A percentile compares a stretch with the other conserved stretches of the same genome.
Evolutionary conservation across 2,888 invertebrate genomes (phyloP).

Genomic region (Muscina levida): DNA sequence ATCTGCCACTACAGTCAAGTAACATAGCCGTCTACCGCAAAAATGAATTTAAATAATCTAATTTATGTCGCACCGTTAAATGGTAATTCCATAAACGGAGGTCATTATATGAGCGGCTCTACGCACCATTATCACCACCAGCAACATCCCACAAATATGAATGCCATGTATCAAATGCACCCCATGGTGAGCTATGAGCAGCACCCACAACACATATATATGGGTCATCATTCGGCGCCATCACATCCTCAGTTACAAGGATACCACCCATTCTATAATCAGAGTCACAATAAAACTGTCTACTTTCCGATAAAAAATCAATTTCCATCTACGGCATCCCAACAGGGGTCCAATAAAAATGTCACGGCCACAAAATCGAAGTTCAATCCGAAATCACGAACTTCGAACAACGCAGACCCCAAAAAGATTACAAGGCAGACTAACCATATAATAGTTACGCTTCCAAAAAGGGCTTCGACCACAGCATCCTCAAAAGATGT

Average conservation of each 20-base stretch:
- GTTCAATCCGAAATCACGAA: too few relatives aligned
- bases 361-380: too few relatives aligned
- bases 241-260: slow-evolving; percentile 14
- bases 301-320: slow-evolving; percentile 1
- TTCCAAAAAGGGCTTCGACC: too few relatives aligned
- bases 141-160: neutral
- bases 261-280: neutral
- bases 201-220: neutral
- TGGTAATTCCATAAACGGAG: neutral
- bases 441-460: too few relatives aligned
- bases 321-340: neutral
- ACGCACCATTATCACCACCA: neutral
- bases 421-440: too few relatives aligned
- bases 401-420: too few relatives aligned
- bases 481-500: too few relatives aligned
- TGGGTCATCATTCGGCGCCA: slow-evolving; percentile 2
- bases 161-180: slow-evolving; percentile 16
- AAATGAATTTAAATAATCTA: slow-evolving; percentile 19
- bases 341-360: neutral
- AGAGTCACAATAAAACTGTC: neutral
- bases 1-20: neutral
- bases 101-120: neutral
- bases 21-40: neutral
- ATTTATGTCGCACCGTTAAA: slow-evolving; percentile 7
- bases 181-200: neutral